phyloP scores from a whole-genome alignment of 2,113 vertebrate species.

The Callopanchax toddi region DNA sequence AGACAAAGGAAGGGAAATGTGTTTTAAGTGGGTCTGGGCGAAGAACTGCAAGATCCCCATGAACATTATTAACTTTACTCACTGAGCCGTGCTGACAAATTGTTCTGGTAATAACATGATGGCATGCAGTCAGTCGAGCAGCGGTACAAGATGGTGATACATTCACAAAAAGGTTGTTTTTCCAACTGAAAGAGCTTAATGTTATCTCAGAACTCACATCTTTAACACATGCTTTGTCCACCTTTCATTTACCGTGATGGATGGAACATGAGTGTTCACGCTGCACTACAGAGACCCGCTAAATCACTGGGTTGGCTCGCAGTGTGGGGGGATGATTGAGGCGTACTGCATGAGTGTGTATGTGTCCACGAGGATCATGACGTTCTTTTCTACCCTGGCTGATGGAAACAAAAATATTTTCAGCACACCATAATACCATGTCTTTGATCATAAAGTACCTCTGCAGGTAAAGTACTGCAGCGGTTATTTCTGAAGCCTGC shows the following conservation, averaged over 20 bases:
- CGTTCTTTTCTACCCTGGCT: neutral
- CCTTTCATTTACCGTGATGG: slow-evolving; percentile 41
- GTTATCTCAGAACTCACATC: slow-evolving; percentile 21
- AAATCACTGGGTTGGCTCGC: neutral
- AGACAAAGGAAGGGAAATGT: neutral
- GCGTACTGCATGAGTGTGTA: neutral
- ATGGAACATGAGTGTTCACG: slow-evolving; percentile 34
- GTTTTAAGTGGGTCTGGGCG: neutral
- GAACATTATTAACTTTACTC: slow-evolving; percentile 47
- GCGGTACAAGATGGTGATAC: slow-evolving; percentile 46
- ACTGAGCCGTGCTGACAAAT: slow-evolving; percentile 47
- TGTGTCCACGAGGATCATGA: neutral
- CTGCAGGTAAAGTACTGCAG: too few species aligned
- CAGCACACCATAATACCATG: neutral
- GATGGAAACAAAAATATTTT: neutral
- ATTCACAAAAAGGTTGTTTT: slow-evolving; percentile 55
- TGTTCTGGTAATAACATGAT: slow-evolving; percentile 51
- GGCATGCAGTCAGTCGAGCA: slow-evolving; percentile 30
- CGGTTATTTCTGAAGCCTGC: neutral
- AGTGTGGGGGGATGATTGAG: neutral
- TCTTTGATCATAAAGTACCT: neutral
- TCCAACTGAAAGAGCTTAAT: slow-evolving; percentile 49
- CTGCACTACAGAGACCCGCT: neutral
- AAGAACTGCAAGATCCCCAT: slow-evolving; percentile 11
- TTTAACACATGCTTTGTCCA: slow-evolving; percentile 32